A percentile compares a stretch with the other conserved stretches of the same genome.
Conservation (phyloP, 2,888 invertebrate species). For the Abrostola triplasia region DNA sequence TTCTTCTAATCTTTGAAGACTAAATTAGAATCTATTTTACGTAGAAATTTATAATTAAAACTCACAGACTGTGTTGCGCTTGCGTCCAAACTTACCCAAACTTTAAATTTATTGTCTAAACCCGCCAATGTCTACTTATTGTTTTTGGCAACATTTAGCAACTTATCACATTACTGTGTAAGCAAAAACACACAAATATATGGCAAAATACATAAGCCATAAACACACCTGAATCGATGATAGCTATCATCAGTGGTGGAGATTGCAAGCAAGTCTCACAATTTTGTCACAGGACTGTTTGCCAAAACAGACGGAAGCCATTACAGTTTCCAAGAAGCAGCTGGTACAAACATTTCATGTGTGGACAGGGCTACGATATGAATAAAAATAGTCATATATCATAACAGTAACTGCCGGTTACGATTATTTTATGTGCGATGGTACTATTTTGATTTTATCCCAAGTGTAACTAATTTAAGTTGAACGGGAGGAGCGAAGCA, state of each 20-base stretch:
- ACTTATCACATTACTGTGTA: conserved; percentile 1
- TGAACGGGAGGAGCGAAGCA: conserved; percentile 28
- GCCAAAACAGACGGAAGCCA: conserved; percentile 34
- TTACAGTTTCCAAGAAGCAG: conserved; percentile 34
- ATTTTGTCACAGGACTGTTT: conserved; percentile 33
- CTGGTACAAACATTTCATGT: conserved; percentile 19
- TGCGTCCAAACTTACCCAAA: conserved; percentile 5
- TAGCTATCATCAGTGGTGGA: conserved; percentile 17
- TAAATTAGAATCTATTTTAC: conserved; percentile 41
- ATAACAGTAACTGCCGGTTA: conserved; percentile 13
- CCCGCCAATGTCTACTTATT: conserved; percentile 12
- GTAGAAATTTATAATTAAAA: conserved; percentile 24
- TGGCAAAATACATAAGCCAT: neutral
- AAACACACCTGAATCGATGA: conserved; percentile 3
- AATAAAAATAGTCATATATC: conserved; percentile 40
- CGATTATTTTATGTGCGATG: conserved; percentile 8
- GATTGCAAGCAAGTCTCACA: conserved; percentile 12
- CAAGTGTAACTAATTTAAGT: conserved; percentile 6
- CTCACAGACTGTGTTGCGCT: conserved; percentile 14
- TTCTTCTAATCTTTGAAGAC: conserved; percentile 50
- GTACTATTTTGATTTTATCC: conserved; percentile 14
- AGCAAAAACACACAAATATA: conserved; percentile 4
- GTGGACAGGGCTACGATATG: conserved; percentile 17
- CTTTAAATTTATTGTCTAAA: conserved; percentile 17
- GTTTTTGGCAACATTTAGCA: conserved; percentile 14